Evolutionary conservation across 2,888 invertebrate genomes (phyloP), one percentile per base, ranked within the genome.

Genomic region (Agrochola lota): DNA sequence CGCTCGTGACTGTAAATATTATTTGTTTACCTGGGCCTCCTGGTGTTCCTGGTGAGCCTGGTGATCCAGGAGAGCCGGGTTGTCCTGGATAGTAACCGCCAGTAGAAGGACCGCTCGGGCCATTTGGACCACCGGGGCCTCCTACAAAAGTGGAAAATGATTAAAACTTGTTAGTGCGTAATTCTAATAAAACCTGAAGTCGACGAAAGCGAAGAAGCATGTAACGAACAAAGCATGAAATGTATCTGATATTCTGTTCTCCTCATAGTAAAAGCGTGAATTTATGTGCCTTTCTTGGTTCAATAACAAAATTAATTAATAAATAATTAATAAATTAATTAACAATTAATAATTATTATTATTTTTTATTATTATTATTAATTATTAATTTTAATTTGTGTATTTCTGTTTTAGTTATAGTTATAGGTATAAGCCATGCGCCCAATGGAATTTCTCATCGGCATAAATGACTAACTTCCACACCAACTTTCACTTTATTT

Each of bases 81-180:
- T 80, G 79, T 67, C 85, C 86, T 59, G 87, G 85, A 66, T 85
- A 84, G 40, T 84, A 91, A 76, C 86, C 90, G 52, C 70, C 67
- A 12, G 77, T 80, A 26, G 83, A 74, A 2, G 91, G 91, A 55
- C 91, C 92, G 6, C 83, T 91, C 17, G 95, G 95, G 26, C 91
- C 90, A 30, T 86, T 85, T 12, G 90, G 72, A 76, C 84, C 80
- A 2, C 57, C 57, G 0, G 84, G 89, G 7, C 89, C 78, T 40
- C 88, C 90, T 57, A 67, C 4, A 59, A 78, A 78, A 60, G 78
- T 71, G 17, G 64, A 62, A 46, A 6, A 0, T n/a, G 20, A 40
- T 72, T 49, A n/a, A 20, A 23, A 46, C 46, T 67, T 67, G 1
- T 49, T 67, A 12, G 12, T 67, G 15, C 1, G 8, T 30, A 11